phyloP scores from a whole-genome alignment of 2,797 vertebrate genomes.

The Cuniculus paca region DNA sequence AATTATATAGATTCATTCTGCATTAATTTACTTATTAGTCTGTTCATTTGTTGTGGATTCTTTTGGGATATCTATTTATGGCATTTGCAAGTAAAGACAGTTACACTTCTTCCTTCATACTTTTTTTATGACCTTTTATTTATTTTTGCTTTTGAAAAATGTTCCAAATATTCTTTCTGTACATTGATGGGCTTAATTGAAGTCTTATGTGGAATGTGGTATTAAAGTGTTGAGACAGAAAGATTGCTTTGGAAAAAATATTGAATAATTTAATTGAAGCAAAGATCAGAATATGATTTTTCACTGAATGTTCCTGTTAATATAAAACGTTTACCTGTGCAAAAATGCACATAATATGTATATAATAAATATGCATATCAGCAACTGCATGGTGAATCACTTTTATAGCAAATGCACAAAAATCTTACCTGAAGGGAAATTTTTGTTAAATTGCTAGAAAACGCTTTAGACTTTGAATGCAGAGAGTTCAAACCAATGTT shows the following conservation, averaged over 20 bases:
- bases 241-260: constrained; percentile 55
- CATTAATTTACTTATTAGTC: not conserved
- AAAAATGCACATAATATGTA: not conserved
- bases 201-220: constrained; percentile 55
- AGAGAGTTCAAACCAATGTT: constrained; percentile 25
- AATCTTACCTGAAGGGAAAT: not conserved
- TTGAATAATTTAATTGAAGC: constrained; percentile 66
- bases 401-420: constrained; percentile 30
- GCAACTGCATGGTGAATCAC: not conserved
- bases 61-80: constrained; percentile 27
- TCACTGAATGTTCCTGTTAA: constrained; percentile 8
- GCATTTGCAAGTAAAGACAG: not conserved
- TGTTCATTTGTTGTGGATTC: not conserved
- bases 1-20: not conserved
- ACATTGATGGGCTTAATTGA: constrained; percentile 51
- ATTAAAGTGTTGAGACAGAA: constrained; percentile 48
- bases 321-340: constrained; percentile 50
- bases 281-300: constrained; percentile 62
- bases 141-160: constrained; percentile 65
- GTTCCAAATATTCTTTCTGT: constrained; percentile 62
- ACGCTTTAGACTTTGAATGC: not conserved
- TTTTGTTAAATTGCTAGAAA: constrained; percentile 51
- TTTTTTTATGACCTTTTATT: constrained; percentile 59
- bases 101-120: constrained; percentile 30
- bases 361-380: constrained; percentile 41